phyloP scores from a whole-genome alignment of 2,888 invertebrate species.

The Galeruca laticollis region DNA sequence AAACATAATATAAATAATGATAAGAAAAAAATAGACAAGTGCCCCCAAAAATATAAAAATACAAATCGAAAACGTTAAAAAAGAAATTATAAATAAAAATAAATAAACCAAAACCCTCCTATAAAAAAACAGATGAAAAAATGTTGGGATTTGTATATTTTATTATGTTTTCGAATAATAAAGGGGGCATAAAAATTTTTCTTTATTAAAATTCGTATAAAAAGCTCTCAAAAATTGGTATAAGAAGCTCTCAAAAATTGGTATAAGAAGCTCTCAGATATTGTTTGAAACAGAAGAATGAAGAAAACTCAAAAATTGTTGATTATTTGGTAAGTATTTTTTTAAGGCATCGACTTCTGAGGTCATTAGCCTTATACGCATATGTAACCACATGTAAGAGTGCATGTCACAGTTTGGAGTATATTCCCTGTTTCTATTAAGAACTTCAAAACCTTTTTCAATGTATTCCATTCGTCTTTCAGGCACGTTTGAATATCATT shows the following conservation, averaged over 20 bases:
- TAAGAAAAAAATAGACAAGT: slow-evolving; percentile 45
- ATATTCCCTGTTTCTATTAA: too few species aligned
- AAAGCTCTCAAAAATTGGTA: neutral
- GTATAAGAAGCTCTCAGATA: neutral
- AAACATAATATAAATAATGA: slow-evolving; percentile 37
- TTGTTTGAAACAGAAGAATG: neutral
- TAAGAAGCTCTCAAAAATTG: neutral
- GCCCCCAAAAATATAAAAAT: slow-evolving; percentile 45
- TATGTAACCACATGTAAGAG: too few species aligned
- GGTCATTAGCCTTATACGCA: too few species aligned
- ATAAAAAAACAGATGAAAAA: slow-evolving; percentile 46
- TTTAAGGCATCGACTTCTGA: too few species aligned
- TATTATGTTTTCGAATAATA: slow-evolving; percentile 52
- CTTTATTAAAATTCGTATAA: slow-evolving; percentile 42
- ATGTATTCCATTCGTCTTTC: too few species aligned
- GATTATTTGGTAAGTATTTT: neutral
- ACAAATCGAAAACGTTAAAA: slow-evolving; percentile 36
- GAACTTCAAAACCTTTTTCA: too few species aligned
- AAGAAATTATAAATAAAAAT: slow-evolving; percentile 25
- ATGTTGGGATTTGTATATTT: slow-evolving; percentile 54
- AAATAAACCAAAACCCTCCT: slow-evolving; percentile 29
- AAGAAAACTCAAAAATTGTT: neutral
- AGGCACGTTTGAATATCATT: too few species aligned
- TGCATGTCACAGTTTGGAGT: too few species aligned
- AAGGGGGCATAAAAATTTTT: slow-evolving; percentile 50